Conservation (phyloP, 1,140 invertebrate genomes). For the Hylyphantes graminicola region DNA sequence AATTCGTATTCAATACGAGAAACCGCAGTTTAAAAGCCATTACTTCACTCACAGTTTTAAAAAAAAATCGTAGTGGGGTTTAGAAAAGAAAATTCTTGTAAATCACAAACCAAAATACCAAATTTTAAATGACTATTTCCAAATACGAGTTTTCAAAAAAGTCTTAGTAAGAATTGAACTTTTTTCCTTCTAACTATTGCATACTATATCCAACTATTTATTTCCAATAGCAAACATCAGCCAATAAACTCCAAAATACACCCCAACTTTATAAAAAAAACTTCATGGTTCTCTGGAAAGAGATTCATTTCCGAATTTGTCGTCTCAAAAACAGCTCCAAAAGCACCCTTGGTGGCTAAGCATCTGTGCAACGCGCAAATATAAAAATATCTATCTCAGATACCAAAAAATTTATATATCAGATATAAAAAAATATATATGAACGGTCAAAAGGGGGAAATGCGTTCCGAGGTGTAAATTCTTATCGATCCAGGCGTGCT, state of each 20-base stretch:
- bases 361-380: conserved; percentile 40
- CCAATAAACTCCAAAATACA: conserved; percentile 9
- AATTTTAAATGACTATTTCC: no score
- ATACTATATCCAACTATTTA: no score
- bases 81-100: no score
- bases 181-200: no score
- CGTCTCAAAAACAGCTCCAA: conserved; percentile 39
- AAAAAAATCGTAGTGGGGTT: no score
- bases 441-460: conserved; percentile 17
- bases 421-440: conserved; percentile 37
- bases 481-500: conserved; percentile 36
- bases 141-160: no score
- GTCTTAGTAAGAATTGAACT: no score
- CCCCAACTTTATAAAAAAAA: conserved; percentile 27
- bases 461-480: conserved; percentile 39
- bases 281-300: conserved; percentile 47
- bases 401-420: conserved; percentile 42
- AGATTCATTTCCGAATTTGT: conserved; percentile 51
- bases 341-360: conserved; percentile 45
- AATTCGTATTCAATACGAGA: no score
- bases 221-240: no score
- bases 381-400: conserved; percentile 42
- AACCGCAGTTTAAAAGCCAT: no score
- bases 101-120: no score
- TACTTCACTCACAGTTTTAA: no score